These are phyloP conservation scores for Drosophila nikananu DNA, from an alignment of 1,140 invertebrate genomes.

Conservation along the genomic window DNA sequence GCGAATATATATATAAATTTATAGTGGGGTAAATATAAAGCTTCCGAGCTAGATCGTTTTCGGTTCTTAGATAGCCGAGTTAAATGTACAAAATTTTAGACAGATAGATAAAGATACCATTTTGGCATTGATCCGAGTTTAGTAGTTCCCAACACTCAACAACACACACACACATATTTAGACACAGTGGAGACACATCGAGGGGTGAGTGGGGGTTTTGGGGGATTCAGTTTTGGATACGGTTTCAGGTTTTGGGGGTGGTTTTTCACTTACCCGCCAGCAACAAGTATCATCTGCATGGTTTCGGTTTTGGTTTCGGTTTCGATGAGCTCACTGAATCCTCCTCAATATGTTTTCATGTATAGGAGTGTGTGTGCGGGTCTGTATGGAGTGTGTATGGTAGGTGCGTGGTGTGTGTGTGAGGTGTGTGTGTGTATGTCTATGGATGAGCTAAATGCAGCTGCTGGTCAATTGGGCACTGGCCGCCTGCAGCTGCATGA, in stretches of 20 bases:
- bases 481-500: conserved; percentile 72
- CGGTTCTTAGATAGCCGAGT: conserved; percentile 12
- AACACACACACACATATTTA: conserved; percentile 35
- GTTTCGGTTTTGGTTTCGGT: conserved; percentile 33
- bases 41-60: background rate
- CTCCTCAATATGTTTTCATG: conserved; percentile 18
- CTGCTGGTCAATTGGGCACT: conserved; percentile 54
- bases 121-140: background rate
- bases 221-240: background rate
- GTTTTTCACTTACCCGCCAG: conserved; percentile 83
- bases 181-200: conserved; percentile 28
- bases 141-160: conserved; percentile 15
- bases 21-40: background rate
- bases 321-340: conserved; percentile 49
- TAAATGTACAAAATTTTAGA: background rate
- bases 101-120: background rate
- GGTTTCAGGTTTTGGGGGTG: conserved; percentile 18
- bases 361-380: background rate
- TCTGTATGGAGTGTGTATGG: background rate
- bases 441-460: conserved; percentile 53
- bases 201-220: background rate
- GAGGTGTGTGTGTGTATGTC: conserved; percentile 7
- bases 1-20: background rate
- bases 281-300: conserved; percentile 86
- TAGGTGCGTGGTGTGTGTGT: background rate